Percentiles rank a stretch among this genome's conserved stretches.
phyloP scores from a whole-genome alignment of 2,888 invertebrate genomes.

The Thera britannica region DNA sequence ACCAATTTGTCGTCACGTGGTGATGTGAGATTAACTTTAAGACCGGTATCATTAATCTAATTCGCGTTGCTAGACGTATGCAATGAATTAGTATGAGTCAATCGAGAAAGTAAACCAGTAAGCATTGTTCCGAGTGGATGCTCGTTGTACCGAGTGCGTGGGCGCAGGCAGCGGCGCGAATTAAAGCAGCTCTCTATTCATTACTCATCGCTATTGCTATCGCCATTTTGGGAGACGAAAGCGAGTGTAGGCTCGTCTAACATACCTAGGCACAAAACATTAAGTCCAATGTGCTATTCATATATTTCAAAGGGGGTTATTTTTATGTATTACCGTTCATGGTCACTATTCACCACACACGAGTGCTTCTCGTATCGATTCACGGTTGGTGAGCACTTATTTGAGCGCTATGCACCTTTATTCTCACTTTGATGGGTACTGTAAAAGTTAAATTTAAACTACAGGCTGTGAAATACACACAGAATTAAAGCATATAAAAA shows the following conservation, averaged over 20 bases:
- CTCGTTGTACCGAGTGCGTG: constrained; percentile 75
- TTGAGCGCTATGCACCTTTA: constrained; percentile 60
- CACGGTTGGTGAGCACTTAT: constrained; percentile 67
- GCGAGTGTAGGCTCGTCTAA: constrained; percentile 75
- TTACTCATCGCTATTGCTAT: constrained; percentile 84
- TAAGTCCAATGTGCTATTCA: constrained; percentile 54
- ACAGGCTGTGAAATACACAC: constrained; percentile 38
- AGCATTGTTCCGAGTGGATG: constrained; percentile 84
- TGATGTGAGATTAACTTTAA: constrained; percentile 61
- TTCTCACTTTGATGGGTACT: constrained; percentile 50
- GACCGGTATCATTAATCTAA: constrained; percentile 74
- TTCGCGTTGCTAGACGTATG: constrained; percentile 73
- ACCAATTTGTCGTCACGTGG: constrained; percentile 50
- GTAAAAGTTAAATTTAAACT: constrained; percentile 30
- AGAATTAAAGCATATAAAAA: constrained; percentile 64
- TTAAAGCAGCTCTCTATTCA: constrained; percentile 84
- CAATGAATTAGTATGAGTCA: constrained; percentile 82
- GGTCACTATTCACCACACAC: constrained; percentile 58
- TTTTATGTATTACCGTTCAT: constrained; percentile 61
- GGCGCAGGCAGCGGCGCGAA: constrained; percentile 76
- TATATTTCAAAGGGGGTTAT: constrained; percentile 58
- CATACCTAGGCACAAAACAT: constrained; percentile 45
- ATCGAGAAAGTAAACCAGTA: constrained; percentile 84
- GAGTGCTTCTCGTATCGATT: constrained; percentile 64
- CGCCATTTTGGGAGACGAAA: constrained; percentile 80